A percentile compares a stretch with the other conserved stretches of the same genome.
These are phyloP conservation scores for Lithobates pipiens DNA, from an alignment of 2,797 vertebrate genomes.

Conservation along the genomic window DNA sequence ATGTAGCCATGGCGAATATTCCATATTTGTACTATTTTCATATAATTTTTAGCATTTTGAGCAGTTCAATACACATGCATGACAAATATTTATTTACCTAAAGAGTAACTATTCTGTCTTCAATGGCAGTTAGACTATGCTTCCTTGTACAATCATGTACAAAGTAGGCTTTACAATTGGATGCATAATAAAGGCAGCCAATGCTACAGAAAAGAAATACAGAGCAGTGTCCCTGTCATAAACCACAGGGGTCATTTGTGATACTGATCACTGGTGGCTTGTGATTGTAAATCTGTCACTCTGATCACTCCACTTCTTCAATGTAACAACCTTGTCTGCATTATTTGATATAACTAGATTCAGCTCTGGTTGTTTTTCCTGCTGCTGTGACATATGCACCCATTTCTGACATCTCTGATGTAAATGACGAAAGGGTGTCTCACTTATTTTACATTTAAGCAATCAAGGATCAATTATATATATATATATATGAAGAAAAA, in stretches of 20 bases:
- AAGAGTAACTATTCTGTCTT: no score
- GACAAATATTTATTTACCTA: no score
- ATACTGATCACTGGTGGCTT: conserved; percentile 23
- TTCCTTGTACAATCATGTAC: not conserved
- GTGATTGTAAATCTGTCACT: conserved; percentile 32
- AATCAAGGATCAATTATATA: conserved; percentile 57
- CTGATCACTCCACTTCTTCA: conserved; percentile 21
- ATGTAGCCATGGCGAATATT: no score
- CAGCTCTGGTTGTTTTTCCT: conserved; percentile 30
- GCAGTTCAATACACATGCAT: no score
- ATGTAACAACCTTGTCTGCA: conserved; percentile 23
- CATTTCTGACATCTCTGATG: conserved; percentile 25
- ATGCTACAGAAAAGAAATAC: not conserved
- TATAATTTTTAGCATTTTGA: no score
- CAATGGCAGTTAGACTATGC: not conserved
- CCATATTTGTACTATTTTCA: no score
- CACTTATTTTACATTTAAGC: conserved; percentile 32
- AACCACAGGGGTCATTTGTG: conserved; percentile 38
- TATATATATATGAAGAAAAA: conserved; percentile 20
- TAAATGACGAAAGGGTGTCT: conserved; percentile 41
- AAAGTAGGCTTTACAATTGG: conserved; percentile 1
- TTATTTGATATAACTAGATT: conserved; percentile 38
- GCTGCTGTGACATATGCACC: conserved; percentile 26
- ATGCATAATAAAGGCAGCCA: not conserved
- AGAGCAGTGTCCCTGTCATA: conserved; percentile 24